A percentile compares a stretch with the other conserved stretches of the same genome.
Evolutionary conservation across 64 coral and sea anemone genomes (phyloP).

Genomic region (Porites australiensis): DNA sequence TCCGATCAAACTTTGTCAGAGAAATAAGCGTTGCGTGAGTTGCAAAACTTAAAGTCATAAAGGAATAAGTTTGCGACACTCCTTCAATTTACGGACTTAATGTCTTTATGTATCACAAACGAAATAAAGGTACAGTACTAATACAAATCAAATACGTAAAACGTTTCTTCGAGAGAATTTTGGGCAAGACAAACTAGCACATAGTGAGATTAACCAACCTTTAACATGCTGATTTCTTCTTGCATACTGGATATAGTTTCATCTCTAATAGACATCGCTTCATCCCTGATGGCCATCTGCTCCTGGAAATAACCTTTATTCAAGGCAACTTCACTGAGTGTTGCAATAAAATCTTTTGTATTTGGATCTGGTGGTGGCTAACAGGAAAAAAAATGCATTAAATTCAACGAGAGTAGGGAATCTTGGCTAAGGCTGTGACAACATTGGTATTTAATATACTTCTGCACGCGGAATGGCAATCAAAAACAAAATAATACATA

Average conservation of each 20-base stretch:
- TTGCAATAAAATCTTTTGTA: constrained; percentile 92
- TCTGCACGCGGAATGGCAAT: too few relatives aligned
- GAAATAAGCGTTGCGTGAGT: too few relatives aligned
- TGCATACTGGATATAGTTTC: constrained; percentile 40
- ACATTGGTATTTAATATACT: too few relatives aligned
- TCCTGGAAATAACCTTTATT: constrained; percentile 97
- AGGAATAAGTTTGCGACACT: too few relatives aligned
- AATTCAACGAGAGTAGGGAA: background rate
- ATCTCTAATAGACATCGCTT: constrained; percentile 73
- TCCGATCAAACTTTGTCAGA: too few relatives aligned
- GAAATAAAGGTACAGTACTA: too few relatives aligned
- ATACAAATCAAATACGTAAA: too few relatives aligned
- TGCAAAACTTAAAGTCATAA: too few relatives aligned
- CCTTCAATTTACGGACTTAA: too few relatives aligned
- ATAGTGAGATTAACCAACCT: constrained; percentile 53
- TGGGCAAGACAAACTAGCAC: background rate
- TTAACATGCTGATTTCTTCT: constrained; percentile 61
- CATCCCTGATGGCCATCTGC: constrained; percentile 90
- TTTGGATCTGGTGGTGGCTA: constrained; percentile 89
- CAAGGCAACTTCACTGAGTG: constrained; percentile 92
- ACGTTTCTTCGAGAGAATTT: background rate
- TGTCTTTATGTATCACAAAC: too few relatives aligned
- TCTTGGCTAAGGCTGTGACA: background rate
- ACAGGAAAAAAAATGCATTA: background rate
- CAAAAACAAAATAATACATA: too few relatives aligned